Conservation (phyloP, 2,797 vertebrate genomes). For the Characodon lateralis region DNA sequence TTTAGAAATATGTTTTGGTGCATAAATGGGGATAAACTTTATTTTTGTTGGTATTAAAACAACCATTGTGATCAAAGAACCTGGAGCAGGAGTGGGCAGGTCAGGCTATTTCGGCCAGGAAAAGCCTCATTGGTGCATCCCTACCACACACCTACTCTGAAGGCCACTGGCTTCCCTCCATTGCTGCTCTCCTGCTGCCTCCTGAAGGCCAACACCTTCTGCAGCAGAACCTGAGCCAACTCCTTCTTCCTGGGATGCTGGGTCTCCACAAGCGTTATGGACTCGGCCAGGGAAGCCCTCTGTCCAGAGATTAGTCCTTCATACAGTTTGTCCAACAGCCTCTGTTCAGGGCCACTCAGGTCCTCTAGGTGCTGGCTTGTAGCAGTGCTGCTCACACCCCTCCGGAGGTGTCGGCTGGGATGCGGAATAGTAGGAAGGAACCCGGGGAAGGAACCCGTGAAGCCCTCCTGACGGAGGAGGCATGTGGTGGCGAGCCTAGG, state of each 20-base stretch:
- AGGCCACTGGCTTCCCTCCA: slow-evolving; percentile 89
- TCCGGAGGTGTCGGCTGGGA: slow-evolving; percentile 40
- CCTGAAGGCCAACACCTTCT: slow-evolving; percentile 88
- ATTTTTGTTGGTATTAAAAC: no score
- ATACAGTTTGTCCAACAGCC: slow-evolving; percentile 85
- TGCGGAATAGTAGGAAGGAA: not conserved
- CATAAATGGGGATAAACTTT: no score
- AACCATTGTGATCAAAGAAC: no score
- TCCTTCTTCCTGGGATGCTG: slow-evolving; percentile 91
- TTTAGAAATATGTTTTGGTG: no score
- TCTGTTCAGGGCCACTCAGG: slow-evolving; percentile 85
- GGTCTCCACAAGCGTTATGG: slow-evolving; percentile 94
- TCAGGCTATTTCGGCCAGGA: not conserved
- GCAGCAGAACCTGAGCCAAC: slow-evolving; percentile 92
- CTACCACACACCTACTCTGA: slow-evolving; percentile 93
- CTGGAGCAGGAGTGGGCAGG: no score
- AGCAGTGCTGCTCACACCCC: slow-evolving; percentile 71
- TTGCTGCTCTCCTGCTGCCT: slow-evolving; percentile 86
- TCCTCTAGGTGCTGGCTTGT: slow-evolving; percentile 66
- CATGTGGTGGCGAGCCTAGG: slow-evolving; percentile 15
- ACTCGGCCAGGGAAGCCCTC: slow-evolving; percentile 91
- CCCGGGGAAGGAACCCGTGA: not conserved
- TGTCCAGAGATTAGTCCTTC: slow-evolving; percentile 86
- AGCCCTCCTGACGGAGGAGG: slow-evolving; percentile 22
- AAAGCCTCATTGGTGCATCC: slow-evolving; percentile 19